phyloP scores from a whole-genome alignment of 2,113 vertebrate species.

The Calypte anna region DNA sequence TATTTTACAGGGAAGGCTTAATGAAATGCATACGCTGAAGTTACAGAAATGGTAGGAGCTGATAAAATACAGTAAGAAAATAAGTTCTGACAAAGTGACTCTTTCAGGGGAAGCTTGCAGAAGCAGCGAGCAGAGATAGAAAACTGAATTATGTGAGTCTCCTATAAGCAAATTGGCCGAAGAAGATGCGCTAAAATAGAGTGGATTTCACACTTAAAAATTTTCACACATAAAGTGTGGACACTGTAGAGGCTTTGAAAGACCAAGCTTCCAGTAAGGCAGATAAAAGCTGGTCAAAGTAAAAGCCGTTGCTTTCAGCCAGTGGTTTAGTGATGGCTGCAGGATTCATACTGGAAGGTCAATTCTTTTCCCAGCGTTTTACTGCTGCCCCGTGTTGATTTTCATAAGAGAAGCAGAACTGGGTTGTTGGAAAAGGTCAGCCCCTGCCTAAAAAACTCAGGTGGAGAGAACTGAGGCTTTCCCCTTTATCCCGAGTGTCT shows the following conservation, averaged over 20 bases:
- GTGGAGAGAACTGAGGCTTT: not conserved
- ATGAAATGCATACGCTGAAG: not conserved
- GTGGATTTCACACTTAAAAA: conserved; percentile 23
- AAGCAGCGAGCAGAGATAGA: not conserved
- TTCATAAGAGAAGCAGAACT: not conserved
- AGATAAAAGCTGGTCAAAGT: conserved; percentile 6
- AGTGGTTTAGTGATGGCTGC: not conserved
- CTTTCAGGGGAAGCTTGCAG: not conserved
- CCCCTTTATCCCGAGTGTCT: not conserved
- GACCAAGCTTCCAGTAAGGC: not conserved
- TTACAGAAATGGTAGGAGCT: not conserved
- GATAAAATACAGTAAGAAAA: conserved; percentile 31
- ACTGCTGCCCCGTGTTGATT: not conserved
- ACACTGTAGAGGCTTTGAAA: not conserved
- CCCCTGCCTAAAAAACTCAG: not conserved
- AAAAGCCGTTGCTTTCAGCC: conserved; percentile 20
- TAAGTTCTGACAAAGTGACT: not conserved
- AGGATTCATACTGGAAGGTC: not conserved
- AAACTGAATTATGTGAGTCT: not conserved
- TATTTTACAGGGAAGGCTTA: not conserved
- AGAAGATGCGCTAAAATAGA: not conserved
- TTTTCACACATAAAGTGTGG: conserved; percentile 36
- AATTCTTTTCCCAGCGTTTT: not conserved
- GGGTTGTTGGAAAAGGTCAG: not conserved
- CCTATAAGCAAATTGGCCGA: not conserved